phyloP scores from a whole-genome alignment of 2,888 invertebrate genomes.

The Drosophila bunnanda region DNA sequence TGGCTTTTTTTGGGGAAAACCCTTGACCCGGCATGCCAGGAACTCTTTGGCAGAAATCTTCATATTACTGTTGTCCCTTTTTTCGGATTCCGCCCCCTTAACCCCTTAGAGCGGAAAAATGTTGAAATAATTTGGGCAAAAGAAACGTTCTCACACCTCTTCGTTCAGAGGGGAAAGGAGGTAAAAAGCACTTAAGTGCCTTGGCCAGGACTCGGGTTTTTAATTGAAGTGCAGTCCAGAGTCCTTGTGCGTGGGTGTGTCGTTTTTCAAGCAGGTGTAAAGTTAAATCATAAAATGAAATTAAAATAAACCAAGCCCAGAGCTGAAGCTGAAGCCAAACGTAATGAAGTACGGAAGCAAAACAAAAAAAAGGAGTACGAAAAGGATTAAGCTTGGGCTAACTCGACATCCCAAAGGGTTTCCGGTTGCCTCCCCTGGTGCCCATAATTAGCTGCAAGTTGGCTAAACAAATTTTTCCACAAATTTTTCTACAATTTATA shows the following conservation, averaged over 20 bases:
- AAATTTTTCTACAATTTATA: constrained; percentile 56
- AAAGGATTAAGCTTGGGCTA: constrained; percentile 57
- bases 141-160: constrained; percentile 63
- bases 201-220: constrained; percentile 68
- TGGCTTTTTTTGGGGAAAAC: constrained; percentile 32
- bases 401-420: constrained; percentile 52
- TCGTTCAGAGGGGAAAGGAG: constrained; percentile 40
- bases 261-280: constrained; percentile 80
- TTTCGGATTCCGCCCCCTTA: constrained; percentile 8
- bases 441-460: constrained; percentile 77
- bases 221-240: constrained; percentile 78
- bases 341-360: constrained; percentile 66
- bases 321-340: constrained; percentile 52
- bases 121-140: constrained; percentile 67
- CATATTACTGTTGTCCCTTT: constrained; percentile 69
- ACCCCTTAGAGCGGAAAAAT: constrained; percentile 57
- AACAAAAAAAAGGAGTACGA: constrained; percentile 22
- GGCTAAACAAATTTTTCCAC: constrained; percentile 36
- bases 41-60: constrained; percentile 52
- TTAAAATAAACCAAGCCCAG: constrained; percentile 78
- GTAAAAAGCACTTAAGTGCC: constrained; percentile 77
- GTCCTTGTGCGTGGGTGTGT: constrained; percentile 40
- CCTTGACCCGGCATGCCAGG: constrained; percentile 64
- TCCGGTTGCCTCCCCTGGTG: constrained; percentile 49
- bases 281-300: constrained; percentile 84